Conservation (phyloP, 1,140 invertebrate species). For the Pemphigus obesinymphae region DNA sequence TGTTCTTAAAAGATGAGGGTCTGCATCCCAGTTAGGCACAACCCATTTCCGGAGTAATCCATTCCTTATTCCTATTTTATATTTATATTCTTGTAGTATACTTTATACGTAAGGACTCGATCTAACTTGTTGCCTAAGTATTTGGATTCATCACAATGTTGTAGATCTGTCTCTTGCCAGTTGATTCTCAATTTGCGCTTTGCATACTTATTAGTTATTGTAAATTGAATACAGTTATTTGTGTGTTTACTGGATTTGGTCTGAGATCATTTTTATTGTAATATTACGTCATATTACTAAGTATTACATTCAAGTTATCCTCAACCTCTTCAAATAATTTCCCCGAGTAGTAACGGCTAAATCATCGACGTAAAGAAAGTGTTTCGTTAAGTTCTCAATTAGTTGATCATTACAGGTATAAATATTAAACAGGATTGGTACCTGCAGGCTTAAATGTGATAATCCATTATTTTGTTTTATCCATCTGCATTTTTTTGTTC, state of each 20-base stretch:
- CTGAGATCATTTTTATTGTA: slow-evolving; percentile 15
- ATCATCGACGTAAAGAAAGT: slow-evolving; percentile 45
- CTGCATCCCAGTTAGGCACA: neutral
- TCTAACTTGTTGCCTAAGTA: neutral
- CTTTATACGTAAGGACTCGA: neutral
- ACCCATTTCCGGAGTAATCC: neutral
- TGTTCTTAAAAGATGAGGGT: neutral
- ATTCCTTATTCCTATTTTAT: neutral
- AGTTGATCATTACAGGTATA: slow-evolving; percentile 46
- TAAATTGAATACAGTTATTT: slow-evolving; percentile 9
- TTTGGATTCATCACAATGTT: neutral
- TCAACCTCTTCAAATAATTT: slow-evolving; percentile 34
- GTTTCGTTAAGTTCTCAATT: neutral
- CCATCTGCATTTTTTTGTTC: neutral
- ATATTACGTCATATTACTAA: neutral
- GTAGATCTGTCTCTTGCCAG: neutral
- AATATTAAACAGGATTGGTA: slow-evolving; percentile 46
- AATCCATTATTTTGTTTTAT: slow-evolving; percentile 42
- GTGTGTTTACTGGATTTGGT: neutral
- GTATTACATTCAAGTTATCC: neutral
- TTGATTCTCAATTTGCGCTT: slow-evolving; percentile 52
- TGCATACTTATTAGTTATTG: slow-evolving; percentile 52
- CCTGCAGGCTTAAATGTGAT: slow-evolving; percentile 48
- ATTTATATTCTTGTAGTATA: neutral
- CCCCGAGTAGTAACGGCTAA: slow-evolving; percentile 42